Percentiles rank a stretch among this genome's conserved stretches.
phyloP scores from a whole-genome alignment of 2,888 invertebrate genomes.

The Helicoverpa assulta region DNA sequence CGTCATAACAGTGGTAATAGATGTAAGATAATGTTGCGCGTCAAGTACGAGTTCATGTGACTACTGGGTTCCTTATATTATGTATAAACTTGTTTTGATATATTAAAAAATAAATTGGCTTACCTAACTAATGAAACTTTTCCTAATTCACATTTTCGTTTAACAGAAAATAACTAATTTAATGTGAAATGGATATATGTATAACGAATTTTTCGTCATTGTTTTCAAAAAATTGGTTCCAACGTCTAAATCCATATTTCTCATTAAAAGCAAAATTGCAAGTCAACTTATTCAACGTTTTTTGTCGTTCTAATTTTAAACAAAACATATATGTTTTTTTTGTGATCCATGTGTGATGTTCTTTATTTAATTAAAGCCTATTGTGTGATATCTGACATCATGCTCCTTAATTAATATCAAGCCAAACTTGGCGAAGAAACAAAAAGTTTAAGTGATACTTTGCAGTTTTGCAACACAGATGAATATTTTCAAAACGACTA shows the following conservation, averaged over 20 bases:
- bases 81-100: too few relatives aligned
- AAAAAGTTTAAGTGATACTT: neutral
- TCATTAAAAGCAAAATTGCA: neutral
- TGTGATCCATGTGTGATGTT: slow-evolving; percentile 10
- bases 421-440: slow-evolving; percentile 8
- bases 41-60: slow-evolving; percentile 24
- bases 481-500: too few relatives aligned
- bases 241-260: neutral
- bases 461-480: neutral
- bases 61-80: slow-evolving; percentile 37
- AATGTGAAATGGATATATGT: too few relatives aligned
- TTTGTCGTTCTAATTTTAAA: slow-evolving; percentile 19
- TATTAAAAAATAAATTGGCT: too few relatives aligned
- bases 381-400: slow-evolving; percentile 35
- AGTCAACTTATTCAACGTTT: neutral
- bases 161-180: too few relatives aligned
- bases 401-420: slow-evolving; percentile 26
- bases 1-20: slow-evolving; percentile 83
- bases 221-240: neutral
- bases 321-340: slow-evolving; percentile 32
- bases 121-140: too few relatives aligned
- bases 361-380: slow-evolving; percentile 34
- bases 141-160: too few relatives aligned
- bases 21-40: slow-evolving; percentile 45
- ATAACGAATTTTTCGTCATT: too few relatives aligned